Evolutionary conservation across 2,888 invertebrate genomes (phyloP).

Genomic region (Rotaria sp.): DNA sequence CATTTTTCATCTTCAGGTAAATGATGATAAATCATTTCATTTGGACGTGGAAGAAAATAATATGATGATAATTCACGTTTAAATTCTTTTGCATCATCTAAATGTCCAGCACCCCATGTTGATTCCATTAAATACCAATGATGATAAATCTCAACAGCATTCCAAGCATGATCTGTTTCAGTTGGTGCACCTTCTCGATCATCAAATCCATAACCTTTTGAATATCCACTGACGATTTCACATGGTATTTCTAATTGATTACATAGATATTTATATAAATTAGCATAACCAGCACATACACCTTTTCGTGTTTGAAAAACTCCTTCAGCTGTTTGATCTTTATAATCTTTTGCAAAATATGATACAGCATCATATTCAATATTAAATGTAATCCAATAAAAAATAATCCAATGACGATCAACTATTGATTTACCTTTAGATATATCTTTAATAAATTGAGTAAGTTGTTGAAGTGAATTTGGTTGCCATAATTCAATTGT

Average conservation of each 20-base stretch:
- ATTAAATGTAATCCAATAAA: slow-evolving; percentile 30
- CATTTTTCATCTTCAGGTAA: slow-evolving; percentile 25
- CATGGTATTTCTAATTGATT: slow-evolving; percentile 19
- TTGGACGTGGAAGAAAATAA: slow-evolving; percentile 33
- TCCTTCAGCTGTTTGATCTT: neutral
- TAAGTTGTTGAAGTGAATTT: neutral
- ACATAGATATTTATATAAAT: slow-evolving; percentile 15
- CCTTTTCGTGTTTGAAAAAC: slow-evolving; percentile 27
- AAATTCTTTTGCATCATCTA: slow-evolving; percentile 20
- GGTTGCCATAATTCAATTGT: neutral
- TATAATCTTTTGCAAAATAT: neutral
- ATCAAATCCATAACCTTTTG: slow-evolving; percentile 30
- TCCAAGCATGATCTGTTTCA: slow-evolving; percentile 38
- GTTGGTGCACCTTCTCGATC: neutral
- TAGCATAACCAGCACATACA: slow-evolving; percentile 36
- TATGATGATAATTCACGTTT: neutral
- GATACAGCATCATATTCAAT: slow-evolving; percentile 23
- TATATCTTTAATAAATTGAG: neutral
- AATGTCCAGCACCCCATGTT: slow-evolving; percentile 34
- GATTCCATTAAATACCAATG: slow-evolving; percentile 35
- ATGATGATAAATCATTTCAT: slow-evolving; percentile 30
- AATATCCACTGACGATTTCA: slow-evolving; percentile 12
- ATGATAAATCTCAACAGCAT: slow-evolving; percentile 31
- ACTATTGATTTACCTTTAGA: neutral
- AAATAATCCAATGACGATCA: slow-evolving; percentile 5